Evolutionary conservation across 2,113 vertebrate species (phyloP), one percentile per base, ranked within the genome.

Genomic region (Etheostoma spectabile): DNA sequence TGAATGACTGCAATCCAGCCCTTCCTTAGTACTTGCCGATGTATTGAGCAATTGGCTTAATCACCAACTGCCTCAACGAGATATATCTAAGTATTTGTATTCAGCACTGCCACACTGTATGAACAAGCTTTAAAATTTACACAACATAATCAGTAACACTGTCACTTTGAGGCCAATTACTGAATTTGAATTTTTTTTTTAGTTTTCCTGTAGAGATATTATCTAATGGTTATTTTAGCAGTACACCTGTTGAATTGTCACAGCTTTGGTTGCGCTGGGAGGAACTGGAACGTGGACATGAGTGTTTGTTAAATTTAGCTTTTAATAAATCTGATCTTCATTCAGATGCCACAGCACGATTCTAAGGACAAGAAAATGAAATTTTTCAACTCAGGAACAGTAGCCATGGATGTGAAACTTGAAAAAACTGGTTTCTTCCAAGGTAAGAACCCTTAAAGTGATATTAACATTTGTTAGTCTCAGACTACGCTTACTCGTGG

Each of bases 311-410:
- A 42, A 42, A 42, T 42, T 42, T 42, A 11, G 38, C 38, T 42
- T 27, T 11, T 42, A 42, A 42, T 42, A 52, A 64, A 66, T 73
- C 19, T 68, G 18, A 1, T 53, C 69, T 45, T 80, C 30, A 86
- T 87, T 77, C 74, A 95, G 94, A 38, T 0, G 1, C 91, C 94
- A 14, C 94, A 93, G 56, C 89, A 90, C 14, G 88, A 90, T 3
- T 69, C 80, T 3, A 93, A 84, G 73, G 90, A 94, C 59, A 94
- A 94, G 57, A 94, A 93, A 79, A 76, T 93, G 80, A 93, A 84
- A 2, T 0, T 93, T 21, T 86, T 95, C 46, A 87, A 19, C 53
- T 93, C 93, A n/a, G 94, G 94, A 79, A 82, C 64, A 4, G 85
- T 95, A 8, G 42, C 82, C 18, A 93, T 95, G 92, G 93, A 94